These are phyloP conservation scores for Caenorhabditis macrosperma DNA, from an alignment of 2,888 invertebrate genomes.

Conservation along the genomic window DNA sequence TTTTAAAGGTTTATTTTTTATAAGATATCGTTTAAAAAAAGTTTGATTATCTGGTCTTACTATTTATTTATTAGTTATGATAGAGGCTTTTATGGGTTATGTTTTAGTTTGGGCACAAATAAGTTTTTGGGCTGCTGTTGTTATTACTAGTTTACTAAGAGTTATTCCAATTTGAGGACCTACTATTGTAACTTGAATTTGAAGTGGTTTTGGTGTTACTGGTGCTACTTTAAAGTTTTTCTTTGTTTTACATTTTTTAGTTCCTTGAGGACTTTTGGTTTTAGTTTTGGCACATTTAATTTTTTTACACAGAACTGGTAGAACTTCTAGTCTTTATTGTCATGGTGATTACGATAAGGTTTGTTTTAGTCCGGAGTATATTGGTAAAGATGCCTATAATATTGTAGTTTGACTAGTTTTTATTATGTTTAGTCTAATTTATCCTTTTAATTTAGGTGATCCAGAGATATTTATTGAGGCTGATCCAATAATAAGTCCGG, in stretches of 20 bases:
- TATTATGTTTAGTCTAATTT: constrained; percentile 83
- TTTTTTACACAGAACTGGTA: constrained; percentile 79
- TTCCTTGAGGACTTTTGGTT: constrained; percentile 85
- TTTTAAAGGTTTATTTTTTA: constrained; percentile 81
- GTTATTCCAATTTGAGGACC: constrained; percentile 72
- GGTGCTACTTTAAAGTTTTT: constrained; percentile 88
- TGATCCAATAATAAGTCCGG: constrained; percentile 86
- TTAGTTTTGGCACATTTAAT: constrained; percentile 75
- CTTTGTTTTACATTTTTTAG: constrained; percentile 86
- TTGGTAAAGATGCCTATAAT: constrained; percentile 76
- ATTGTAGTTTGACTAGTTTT: constrained; percentile 83
- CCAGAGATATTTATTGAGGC: constrained; percentile 87
- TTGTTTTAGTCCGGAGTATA: constrained; percentile 72
- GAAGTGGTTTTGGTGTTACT: constrained; percentile 87
- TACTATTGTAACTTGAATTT: constrained; percentile 84
- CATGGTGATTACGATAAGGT: constrained; percentile 75
- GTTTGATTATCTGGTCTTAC: constrained; percentile 86
- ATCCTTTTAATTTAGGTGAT: constrained; percentile 83
- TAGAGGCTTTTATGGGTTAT: constrained; percentile 88
- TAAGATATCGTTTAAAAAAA: constrained; percentile 82
- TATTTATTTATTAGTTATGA: constrained; percentile 86
- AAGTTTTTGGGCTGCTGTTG: constrained; percentile 88
- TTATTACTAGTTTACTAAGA: constrained; percentile 87
- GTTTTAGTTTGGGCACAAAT: constrained; percentile 89
- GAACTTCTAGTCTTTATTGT: constrained; percentile 71